Conservation (phyloP, 2,888 invertebrate genomes). For the Plebejus melissa region DNA sequence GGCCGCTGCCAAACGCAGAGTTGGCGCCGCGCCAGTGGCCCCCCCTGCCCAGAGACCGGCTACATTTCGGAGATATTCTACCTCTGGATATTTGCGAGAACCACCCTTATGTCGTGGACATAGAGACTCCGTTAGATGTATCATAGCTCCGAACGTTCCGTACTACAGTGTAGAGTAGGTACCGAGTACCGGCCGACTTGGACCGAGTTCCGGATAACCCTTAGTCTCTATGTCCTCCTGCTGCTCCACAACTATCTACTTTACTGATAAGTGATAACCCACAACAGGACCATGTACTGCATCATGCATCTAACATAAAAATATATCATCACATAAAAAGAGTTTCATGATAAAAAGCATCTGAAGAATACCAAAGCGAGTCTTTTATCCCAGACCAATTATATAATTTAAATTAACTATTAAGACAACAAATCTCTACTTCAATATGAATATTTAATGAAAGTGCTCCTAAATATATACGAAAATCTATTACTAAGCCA, state of each 20-base stretch:
- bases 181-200: neutral
- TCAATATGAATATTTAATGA: no score
- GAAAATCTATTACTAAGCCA: no score
- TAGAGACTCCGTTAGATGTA: neutral
- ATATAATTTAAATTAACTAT: no score
- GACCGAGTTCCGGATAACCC: neutral
- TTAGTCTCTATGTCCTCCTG: neutral
- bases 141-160: neutral
- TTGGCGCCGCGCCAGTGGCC: conserved; percentile 1
- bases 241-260: neutral
- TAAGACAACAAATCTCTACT: no score
- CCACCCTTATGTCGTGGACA: neutral
- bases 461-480: no score
- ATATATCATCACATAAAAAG: no score
- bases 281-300: neutral
- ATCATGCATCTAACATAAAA: no score
- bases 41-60: neutral
- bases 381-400: no score
- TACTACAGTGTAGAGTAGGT: neutral
- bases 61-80: neutral
- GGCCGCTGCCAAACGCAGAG: conserved; percentile 6
- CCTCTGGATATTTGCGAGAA: neutral
- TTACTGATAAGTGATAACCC: neutral
- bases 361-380: no score
- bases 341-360: no score